A percentile compares a stretch with the other conserved stretches of the same genome.
phyloP scores from a whole-genome alignment of 1,140 invertebrate genomes.

The Plectrocnemia conspersa region DNA sequence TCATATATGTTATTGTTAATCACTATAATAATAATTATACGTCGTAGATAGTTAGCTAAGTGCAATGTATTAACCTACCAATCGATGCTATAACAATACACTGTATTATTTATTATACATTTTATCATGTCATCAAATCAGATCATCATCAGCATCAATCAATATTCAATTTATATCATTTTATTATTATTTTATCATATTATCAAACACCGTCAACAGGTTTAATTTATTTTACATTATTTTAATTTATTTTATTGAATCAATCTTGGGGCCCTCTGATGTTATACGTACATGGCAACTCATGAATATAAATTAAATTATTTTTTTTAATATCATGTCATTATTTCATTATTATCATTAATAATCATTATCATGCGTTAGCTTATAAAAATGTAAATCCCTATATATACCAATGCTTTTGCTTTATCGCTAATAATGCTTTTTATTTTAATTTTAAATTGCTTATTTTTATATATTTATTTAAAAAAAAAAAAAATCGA shows the following conservation, averaged over 20 bases:
- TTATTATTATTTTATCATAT: neutral
- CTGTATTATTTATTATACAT: neutral
- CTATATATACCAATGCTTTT: conserved; percentile 24
- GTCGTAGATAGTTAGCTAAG: too few relatives aligned
- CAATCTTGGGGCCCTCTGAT: too few relatives aligned
- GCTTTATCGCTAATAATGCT: conserved; percentile 13
- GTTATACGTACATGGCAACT: too few relatives aligned
- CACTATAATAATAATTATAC: too few relatives aligned
- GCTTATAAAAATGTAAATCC: conserved; percentile 31
- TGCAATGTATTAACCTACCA: conserved; percentile 28
- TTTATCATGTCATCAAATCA: neutral
- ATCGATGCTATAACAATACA: conserved; percentile 11
- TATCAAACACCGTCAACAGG: neutral
- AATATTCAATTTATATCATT: conserved; percentile 7
- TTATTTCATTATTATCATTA: too few relatives aligned
- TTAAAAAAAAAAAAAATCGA: neutral
- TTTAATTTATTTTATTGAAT: neutral
- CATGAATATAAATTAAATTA: too few relatives aligned
- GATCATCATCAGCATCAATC: conserved; percentile 6
- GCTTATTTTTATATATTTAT: too few relatives aligned
- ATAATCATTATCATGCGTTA: too few relatives aligned
- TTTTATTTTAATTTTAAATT: neutral
- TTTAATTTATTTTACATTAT: neutral
- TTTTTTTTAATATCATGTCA: too few relatives aligned
- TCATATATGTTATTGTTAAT: too few relatives aligned